These are phyloP conservation scores for Asarcornis scutulata DNA, from an alignment of 2,113 vertebrate species.

Conservation along the genomic window DNA sequence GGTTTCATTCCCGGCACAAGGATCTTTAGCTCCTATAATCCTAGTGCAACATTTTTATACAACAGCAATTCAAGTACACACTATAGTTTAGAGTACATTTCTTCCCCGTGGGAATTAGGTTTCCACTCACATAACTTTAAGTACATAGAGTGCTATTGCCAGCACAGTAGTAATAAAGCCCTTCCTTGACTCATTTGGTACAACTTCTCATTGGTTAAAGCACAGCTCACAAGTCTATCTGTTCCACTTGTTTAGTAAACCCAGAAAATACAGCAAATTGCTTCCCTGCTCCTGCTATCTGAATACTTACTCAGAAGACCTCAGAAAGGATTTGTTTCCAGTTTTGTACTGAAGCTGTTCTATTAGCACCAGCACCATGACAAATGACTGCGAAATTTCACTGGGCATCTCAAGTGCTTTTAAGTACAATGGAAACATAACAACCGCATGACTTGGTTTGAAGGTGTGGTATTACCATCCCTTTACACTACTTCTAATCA, in stretches of 20 bases:
- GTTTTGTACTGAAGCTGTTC: background rate
- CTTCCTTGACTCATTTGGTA: constrained; percentile 48
- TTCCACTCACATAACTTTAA: constrained; percentile 60
- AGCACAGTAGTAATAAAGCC: constrained; percentile 38
- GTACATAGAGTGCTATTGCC: constrained; percentile 49
- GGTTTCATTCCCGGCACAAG: constrained; percentile 51
- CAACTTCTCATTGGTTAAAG: constrained; percentile 29
- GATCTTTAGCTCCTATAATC: constrained; percentile 57
- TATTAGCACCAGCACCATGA: background rate
- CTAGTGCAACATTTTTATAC: constrained; percentile 55
- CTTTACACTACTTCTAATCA: background rate
- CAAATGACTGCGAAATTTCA: background rate
- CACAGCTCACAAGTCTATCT: constrained; percentile 15
- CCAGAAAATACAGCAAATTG: background rate
- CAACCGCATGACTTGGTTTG: background rate
- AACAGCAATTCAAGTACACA: constrained; percentile 53
- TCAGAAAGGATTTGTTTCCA: background rate
- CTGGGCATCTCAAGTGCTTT: background rate
- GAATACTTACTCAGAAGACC: background rate
- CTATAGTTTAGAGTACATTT: constrained; percentile 47
- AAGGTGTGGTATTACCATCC: background rate
- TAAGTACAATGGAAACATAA: background rate
- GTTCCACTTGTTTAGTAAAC: constrained; percentile 24
- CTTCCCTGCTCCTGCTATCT: background rate
- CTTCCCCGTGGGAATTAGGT: constrained; percentile 46